Evolutionary conservation across 2,113 vertebrate species (phyloP).

Genomic region (Chionodraco myersi): DNA sequence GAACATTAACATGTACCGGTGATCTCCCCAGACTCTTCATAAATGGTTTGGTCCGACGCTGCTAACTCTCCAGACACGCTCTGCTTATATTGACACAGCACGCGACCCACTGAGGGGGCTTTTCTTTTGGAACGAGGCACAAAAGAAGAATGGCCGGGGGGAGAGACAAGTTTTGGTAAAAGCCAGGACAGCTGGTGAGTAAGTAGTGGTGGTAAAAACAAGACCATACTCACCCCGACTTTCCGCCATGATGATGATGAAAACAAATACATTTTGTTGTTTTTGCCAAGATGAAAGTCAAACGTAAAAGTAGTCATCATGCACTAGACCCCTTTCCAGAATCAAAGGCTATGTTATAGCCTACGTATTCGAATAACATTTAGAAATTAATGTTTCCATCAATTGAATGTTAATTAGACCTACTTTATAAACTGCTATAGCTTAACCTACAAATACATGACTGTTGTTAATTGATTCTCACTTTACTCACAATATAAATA

Average conservation of each 20-base stretch:
- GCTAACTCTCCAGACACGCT: slow-evolving; percentile 60
- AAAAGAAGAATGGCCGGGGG: slow-evolving; percentile 31
- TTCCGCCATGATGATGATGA: slow-evolving; percentile 14
- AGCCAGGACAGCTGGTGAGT: slow-evolving; percentile 77
- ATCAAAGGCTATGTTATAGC: too few species aligned
- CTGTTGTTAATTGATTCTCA: too few species aligned
- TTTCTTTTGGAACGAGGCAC: slow-evolving; percentile 39
- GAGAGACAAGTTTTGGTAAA: slow-evolving; percentile 29
- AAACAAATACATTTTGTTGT: not conserved
- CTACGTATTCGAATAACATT: too few species aligned
- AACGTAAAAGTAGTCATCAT: too few species aligned
- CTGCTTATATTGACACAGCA: slow-evolving; percentile 62
- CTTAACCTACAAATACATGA: too few species aligned
- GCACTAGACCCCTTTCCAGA: too few species aligned
- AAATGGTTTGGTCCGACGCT: slow-evolving; percentile 63
- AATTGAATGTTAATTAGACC: too few species aligned
- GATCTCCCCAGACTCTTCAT: accelerated
- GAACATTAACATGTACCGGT: accelerated
- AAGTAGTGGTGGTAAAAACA: slow-evolving; percentile 34
- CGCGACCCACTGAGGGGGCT: slow-evolving; percentile 53
- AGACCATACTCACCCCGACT: slow-evolving; percentile 11
- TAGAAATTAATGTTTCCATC: too few species aligned
- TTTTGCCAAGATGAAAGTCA: not conserved
- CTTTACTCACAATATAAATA: too few species aligned
- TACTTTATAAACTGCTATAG: too few species aligned